Evolutionary conservation across 2,113 vertebrate species (phyloP).

Genomic region (Rhabdomys dilectus): DNA sequence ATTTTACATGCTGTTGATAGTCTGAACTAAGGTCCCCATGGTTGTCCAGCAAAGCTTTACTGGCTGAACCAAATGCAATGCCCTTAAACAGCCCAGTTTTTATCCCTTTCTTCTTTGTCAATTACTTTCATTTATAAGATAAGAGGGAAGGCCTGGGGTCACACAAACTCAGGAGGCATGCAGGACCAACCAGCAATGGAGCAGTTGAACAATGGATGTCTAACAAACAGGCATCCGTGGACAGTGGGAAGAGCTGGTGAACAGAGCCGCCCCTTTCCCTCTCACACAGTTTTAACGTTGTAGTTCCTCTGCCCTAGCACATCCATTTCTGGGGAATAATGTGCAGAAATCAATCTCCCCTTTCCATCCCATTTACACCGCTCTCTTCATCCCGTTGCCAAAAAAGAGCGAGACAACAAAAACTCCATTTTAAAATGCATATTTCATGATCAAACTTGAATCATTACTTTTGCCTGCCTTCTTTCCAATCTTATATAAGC

Average conservation of each 20-base stretch:
- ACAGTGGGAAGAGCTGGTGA: too few species aligned
- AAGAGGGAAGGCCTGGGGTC: not conserved
- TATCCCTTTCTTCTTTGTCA: not conserved
- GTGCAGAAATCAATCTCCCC: not conserved
- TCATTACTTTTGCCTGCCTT: not conserved
- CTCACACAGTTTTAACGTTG: not conserved
- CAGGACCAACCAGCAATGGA: not conserved
- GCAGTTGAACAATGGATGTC: too few species aligned
- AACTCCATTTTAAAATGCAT: conserved; percentile 1
- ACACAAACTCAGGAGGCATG: too few species aligned
- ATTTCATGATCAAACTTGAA: conserved; percentile 20
- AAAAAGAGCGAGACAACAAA: conserved; percentile 23
- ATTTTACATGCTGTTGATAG: not conserved
- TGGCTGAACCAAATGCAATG: not conserved
- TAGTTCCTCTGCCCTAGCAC: not conserved
- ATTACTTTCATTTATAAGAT: not conserved
- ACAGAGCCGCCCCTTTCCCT: not conserved
- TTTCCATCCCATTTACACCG: not conserved
- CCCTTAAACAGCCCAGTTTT: not conserved
- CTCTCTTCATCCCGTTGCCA: not conserved
- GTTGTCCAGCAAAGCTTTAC: not conserved
- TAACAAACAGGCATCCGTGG: not conserved
- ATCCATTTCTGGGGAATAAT: not conserved
- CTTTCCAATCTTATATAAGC: not conserved
- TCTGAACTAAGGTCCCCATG: not conserved